Conservation (phyloP, 2,797 vertebrate species). For the Coracias cyanogaster region DNA sequence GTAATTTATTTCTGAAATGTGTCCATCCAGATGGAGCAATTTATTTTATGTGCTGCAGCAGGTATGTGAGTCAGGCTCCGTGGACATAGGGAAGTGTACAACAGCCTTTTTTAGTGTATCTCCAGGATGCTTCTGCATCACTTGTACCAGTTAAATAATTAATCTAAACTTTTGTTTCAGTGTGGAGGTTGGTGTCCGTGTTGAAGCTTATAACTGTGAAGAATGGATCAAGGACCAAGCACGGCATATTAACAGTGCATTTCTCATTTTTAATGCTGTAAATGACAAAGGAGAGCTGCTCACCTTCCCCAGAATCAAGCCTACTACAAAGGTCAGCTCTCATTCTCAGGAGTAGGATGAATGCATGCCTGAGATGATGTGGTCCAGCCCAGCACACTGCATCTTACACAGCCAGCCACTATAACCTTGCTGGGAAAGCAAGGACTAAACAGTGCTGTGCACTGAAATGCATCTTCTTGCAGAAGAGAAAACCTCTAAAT, state of each 20-base stretch:
- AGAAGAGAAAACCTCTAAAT: neutral
- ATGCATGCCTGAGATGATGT: neutral
- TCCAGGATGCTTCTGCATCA: neutral
- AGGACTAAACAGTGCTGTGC: neutral
- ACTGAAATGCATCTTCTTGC: neutral
- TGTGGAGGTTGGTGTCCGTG: conserved; percentile 81
- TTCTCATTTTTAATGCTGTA: conserved; percentile 79
- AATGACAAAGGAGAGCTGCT: conserved; percentile 58
- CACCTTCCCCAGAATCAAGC: conserved; percentile 75
- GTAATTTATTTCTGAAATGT: neutral
- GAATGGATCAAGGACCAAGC: conserved; percentile 78
- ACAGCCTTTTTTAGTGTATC: neutral
- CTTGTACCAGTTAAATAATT: neutral
- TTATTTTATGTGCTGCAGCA: neutral
- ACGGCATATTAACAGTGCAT: conserved; percentile 83
- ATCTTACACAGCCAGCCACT: neutral
- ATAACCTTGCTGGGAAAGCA: neutral
- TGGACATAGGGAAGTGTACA: neutral
- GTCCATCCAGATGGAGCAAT: neutral
- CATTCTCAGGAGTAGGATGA: neutral
- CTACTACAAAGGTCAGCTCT: conserved; percentile 76
- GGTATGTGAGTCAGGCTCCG: neutral
- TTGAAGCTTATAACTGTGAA: conserved; percentile 82
- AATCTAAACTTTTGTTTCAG: conserved; percentile 48
- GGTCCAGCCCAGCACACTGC: neutral